Percentiles rank a stretch among this genome's conserved stretches.
Evolutionary conservation across 1,140 invertebrate species (phyloP).

Genomic region (Bicyclus anynana): DNA sequence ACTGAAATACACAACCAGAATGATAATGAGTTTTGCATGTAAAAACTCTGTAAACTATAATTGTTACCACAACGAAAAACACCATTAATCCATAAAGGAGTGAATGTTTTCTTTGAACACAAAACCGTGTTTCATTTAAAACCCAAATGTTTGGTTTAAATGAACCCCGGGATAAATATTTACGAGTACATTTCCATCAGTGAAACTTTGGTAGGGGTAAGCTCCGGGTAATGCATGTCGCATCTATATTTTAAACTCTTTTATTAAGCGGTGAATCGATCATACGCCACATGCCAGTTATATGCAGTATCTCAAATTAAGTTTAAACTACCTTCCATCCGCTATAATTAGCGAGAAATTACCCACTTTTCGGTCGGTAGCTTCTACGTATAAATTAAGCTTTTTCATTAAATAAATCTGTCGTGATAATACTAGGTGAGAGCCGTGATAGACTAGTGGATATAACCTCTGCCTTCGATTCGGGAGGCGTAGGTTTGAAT

Average conservation of each 20-base stretch:
- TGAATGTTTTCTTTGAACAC: conserved; percentile 18
- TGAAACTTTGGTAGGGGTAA: conserved; percentile 4
- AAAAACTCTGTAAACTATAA: neutral
- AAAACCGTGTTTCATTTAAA: conserved; percentile 16
- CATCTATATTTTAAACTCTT: conserved; percentile 32
- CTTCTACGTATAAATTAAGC: too few relatives aligned
- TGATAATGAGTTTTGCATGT: neutral
- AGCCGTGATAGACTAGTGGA: too few relatives aligned
- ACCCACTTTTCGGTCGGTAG: too few relatives aligned
- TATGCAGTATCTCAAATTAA: neutral
- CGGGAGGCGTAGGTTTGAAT: too few relatives aligned
- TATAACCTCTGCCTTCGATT: too few relatives aligned
- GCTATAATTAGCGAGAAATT: too few relatives aligned
- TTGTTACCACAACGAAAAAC: neutral
- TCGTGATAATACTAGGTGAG: too few relatives aligned
- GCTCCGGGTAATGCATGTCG: conserved; percentile 22
- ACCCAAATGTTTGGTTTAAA: conserved; percentile 23
- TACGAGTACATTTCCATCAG: conserved; percentile 17
- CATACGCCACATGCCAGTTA: conserved; percentile 6
- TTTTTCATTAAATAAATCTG: too few relatives aligned
- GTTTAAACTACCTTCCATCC: neutral
- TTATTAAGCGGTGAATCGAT: conserved; percentile 27
- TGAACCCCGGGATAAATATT: conserved; percentile 26
- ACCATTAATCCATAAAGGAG: conserved; percentile 8
- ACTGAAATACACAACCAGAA: too few relatives aligned